Percentiles rank a stretch among this genome's conserved stretches.
Evolutionary conservation across 2,113 vertebrate genomes (phyloP).

Genomic region (Triplophysa tibetana): DNA sequence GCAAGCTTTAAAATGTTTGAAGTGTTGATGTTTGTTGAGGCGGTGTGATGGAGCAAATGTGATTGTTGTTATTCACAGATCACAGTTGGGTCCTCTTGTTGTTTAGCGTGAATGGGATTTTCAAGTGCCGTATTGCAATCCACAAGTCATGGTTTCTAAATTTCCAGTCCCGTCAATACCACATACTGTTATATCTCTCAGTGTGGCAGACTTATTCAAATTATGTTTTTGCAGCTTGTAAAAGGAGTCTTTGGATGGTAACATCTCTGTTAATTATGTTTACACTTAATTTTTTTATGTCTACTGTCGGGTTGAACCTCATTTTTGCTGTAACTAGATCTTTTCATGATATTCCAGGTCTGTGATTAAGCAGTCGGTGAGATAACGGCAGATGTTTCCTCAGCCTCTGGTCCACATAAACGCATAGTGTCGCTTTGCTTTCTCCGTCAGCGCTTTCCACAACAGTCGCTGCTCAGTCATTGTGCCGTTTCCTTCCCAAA

Average conservation of each 20-base stretch:
- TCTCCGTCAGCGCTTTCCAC: background rate
- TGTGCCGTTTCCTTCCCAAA: slow-evolving; percentile 1
- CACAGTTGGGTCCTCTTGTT: slow-evolving; percentile 10
- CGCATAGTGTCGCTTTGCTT: background rate
- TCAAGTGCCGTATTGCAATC: background rate
- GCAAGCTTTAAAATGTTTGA: no score
- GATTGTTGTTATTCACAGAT: slow-evolving; percentile 40
- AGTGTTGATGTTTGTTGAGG: no score
- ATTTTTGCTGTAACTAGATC: background rate
- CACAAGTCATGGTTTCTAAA: background rate
- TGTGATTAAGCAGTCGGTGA: background rate
- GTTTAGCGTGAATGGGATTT: slow-evolving; percentile 1
- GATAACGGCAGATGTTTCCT: background rate
- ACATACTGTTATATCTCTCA: background rate
- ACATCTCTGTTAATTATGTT: slow-evolving; percentile 11
- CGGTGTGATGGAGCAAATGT: background rate
- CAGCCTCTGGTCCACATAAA: background rate
- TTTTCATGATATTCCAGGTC: slow-evolving; percentile 5
- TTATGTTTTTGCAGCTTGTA: background rate
- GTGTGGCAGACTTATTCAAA: background rate
- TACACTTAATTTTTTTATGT: background rate
- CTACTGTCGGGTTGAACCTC: background rate
- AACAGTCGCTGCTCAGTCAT: background rate
- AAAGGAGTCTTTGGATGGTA: background rate
- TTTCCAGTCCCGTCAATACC: background rate